Evolutionary conservation across 1,140 invertebrate species (phyloP), one percentile per base, ranked within the genome.

Genomic region (Diachasmimorpha longicaudata): DNA sequence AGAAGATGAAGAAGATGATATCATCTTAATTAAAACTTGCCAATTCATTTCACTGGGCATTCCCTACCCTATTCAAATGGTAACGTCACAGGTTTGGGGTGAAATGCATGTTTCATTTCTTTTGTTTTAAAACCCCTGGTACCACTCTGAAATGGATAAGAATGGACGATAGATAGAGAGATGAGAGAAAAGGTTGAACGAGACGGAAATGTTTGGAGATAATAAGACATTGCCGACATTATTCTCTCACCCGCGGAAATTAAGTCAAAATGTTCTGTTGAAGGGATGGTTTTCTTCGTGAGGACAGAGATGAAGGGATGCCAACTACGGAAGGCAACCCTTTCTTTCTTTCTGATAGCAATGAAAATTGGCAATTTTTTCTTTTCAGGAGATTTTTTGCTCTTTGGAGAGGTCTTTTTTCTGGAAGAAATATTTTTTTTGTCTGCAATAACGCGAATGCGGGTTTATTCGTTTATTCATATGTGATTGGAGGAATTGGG

Each of bases 11-110:
- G 23, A 39, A 44, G 48, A 69, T 37, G 86, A 89, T 88, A 89
- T 79, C 79, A 89, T 89, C 88, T 89, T 89, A 88, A 89, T 89
- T 89, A 89, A 89, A 89, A 89, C 82, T 89, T 88, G 86, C 88
- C 88, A 85, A 89, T 89, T 89, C 87, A 89, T 89, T 89, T 88
- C 80, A 79, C 82, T 52, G 74, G 74, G 70, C 71, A 58, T 82
- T 80, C 31, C 31, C 31, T n/a, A n/a, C 31, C 31, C 31, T 31
- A 31, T 31, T 31, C 31, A 31, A 31, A 31, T 31, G 31, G 31
- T 31, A 31, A 31, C 31, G 31, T 81, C 79, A 77, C n/a, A n/a
- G n/a, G n/a, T n/a, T n/a, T n/a, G 79, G 79, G 71, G 77, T 78
- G 79, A 82, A 82, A 79, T 72, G 52, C 72, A 74, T 67, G 72